Conservation (phyloP, 1,140 invertebrate genomes). For the Brachionus rotundiformis region DNA sequence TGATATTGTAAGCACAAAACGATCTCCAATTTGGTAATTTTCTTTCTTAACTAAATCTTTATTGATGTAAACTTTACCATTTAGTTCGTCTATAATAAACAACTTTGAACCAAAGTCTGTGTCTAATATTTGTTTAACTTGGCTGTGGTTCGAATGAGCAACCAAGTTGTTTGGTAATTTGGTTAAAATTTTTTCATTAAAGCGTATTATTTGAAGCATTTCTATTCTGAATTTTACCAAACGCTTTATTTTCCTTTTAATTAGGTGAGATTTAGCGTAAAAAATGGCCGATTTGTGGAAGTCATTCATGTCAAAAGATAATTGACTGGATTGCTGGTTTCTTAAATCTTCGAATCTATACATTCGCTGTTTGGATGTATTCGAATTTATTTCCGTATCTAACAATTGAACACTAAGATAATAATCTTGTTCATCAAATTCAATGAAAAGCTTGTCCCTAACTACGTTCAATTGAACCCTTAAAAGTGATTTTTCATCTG, state of each 20-base stretch:
- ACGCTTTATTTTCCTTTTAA: conserved; percentile 30
- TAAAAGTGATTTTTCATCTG: not conserved
- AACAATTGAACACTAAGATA: conserved; percentile 18
- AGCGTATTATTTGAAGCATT: conserved; percentile 42
- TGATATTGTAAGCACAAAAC: conserved; percentile 30
- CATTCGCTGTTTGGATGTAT: not conserved
- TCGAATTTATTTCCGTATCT: not conserved
- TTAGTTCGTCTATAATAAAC: conserved; percentile 2
- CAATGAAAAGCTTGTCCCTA: conserved; percentile 37
- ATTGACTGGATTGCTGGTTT: not conserved
- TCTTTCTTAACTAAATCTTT: not conserved
- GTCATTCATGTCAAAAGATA: not conserved
- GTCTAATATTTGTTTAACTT: not conserved
- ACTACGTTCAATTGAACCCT: conserved; percentile 7
- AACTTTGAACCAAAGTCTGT: not conserved
- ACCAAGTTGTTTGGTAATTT: conserved; percentile 27
- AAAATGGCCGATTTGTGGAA: conserved; percentile 37
- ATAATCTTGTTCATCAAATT: conserved; percentile 42
- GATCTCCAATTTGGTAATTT: conserved; percentile 37
- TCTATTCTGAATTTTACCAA: conserved; percentile 33
- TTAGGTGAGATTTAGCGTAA: conserved; percentile 39
- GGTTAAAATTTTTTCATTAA: not conserved
- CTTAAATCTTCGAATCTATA: conserved; percentile 12
- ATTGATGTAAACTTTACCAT: conserved; percentile 41
- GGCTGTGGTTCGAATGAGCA: not conserved